Evolutionary conservation across 2,113 vertebrate species (phyloP), one percentile per base, ranked within the genome.

Genomic region (Aspiorhynchus laticeps): DNA sequence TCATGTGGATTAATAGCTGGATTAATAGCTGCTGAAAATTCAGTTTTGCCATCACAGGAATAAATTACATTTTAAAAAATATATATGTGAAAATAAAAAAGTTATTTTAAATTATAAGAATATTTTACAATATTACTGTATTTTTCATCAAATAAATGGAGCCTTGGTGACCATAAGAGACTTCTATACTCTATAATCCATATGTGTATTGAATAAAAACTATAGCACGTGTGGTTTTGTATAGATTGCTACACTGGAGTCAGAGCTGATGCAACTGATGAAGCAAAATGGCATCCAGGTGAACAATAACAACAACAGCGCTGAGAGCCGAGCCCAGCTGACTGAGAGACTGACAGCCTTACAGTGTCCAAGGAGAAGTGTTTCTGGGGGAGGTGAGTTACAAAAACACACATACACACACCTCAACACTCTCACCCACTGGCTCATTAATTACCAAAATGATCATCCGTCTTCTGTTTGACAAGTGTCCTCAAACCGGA

Each of bases 281-380:
- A 99, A 98, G 90, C 97, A 98, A 92, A 98, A 97, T 0, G 97
- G 97, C 75, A 96, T 96, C 91, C 98, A 99, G 89, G 96, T 99
- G 69, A 99, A 99, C 92, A 99, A 98, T 85, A 97, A 99, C 93
- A 99, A 99, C 94, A 99, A 97, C 88, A 97, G 96, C 28, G 95
- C 96, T 53, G 97, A 97, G 92, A 95, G 95, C 86, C 94, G 93
- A 84, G 94, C 94, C 0, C 77, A 92, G 88, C 88, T 51, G 85
- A 82, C 48, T 3, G 79, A 82, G 31, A 82, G 94, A 38, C 69
- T 93, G 83, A 93, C 93, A 59, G 90, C 90, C 53, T 93, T 95
- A 80, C 94, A 96, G 88, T 94, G 93, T 82, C 92, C 95, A 2
- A 93, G 88, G 77, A 90, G 91, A 88, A 94, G 94, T 82, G 91